These are phyloP conservation scores for Enteromius thamalakanensis DNA, from an alignment of 2,797 vertebrate species.

Conservation along the genomic window DNA sequence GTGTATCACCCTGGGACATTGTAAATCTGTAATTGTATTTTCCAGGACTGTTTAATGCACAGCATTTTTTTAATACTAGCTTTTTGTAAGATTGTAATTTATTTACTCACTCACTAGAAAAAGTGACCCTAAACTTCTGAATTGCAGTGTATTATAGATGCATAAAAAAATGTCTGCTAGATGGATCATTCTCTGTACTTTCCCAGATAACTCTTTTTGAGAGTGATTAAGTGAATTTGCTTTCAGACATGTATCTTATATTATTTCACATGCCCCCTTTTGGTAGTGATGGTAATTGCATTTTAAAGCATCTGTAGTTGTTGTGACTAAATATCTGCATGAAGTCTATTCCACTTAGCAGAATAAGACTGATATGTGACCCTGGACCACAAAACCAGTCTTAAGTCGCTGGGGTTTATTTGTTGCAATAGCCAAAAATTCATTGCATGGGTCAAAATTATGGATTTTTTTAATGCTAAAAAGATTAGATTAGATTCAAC, in stretches of 20 bases:
- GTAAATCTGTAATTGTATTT: background rate
- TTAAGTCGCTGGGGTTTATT: too few relatives aligned
- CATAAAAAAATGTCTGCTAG: background rate
- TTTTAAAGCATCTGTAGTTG: background rate
- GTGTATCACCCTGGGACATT: background rate
- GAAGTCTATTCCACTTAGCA: background rate
- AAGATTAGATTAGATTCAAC: too few relatives aligned
- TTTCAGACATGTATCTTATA: background rate
- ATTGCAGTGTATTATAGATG: background rate
- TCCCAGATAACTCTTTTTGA: background rate
- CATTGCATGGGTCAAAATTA: too few relatives aligned
- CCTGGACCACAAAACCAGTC: too few relatives aligned
- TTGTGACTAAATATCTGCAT: background rate
- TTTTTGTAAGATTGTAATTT: background rate
- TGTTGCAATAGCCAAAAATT: too few relatives aligned
- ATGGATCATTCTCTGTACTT: background rate
- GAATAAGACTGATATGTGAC: background rate
- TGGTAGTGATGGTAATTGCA: conserved; percentile 7
- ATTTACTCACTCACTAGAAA: background rate
- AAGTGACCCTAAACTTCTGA: background rate
- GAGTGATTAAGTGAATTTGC: conserved; percentile 3
- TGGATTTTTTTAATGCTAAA: too few relatives aligned
- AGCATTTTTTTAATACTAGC: background rate
- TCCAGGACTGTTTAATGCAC: background rate
- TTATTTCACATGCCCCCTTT: conserved; percentile 11